A percentile compares a stretch with the other conserved stretches of the same genome.
Conservation (phyloP, 2,797 vertebrate species). For the Linurgus olivaceus region DNA sequence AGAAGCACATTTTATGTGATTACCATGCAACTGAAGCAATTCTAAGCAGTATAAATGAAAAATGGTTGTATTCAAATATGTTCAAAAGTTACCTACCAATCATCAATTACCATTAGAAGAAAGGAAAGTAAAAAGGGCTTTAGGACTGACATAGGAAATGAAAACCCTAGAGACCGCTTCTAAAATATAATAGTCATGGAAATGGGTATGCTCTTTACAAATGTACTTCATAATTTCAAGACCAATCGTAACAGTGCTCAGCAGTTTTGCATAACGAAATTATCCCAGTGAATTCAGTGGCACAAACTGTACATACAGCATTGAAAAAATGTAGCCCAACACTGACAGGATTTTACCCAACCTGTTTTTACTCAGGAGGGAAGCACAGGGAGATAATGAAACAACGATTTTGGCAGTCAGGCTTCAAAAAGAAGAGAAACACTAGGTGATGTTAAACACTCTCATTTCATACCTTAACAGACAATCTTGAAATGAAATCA, state of each 20-base stretch:
- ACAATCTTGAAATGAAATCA: background rate
- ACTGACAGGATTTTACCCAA: background rate
- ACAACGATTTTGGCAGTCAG: rapidly evolving
- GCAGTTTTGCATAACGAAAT: background rate
- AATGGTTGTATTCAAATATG: background rate
- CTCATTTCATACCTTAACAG: background rate
- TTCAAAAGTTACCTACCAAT: background rate
- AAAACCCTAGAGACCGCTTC: background rate
- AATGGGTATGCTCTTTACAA: background rate
- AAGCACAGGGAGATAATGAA: background rate
- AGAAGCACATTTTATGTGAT: background rate
- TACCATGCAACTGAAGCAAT: background rate
- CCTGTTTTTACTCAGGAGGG: background rate
- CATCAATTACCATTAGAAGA: background rate
- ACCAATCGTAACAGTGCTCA: background rate
- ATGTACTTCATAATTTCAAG: background rate
- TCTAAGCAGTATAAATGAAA: background rate
- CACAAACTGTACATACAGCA: background rate
- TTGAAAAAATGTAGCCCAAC: background rate
- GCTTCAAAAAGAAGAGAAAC: background rate
- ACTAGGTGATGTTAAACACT: background rate
- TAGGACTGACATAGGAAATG: background rate
- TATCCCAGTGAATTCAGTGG: background rate
- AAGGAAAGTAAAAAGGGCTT: background rate
- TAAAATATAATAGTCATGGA: background rate